Conservation (phyloP, 2,113 vertebrate species). For the Bufo bufo region DNA sequence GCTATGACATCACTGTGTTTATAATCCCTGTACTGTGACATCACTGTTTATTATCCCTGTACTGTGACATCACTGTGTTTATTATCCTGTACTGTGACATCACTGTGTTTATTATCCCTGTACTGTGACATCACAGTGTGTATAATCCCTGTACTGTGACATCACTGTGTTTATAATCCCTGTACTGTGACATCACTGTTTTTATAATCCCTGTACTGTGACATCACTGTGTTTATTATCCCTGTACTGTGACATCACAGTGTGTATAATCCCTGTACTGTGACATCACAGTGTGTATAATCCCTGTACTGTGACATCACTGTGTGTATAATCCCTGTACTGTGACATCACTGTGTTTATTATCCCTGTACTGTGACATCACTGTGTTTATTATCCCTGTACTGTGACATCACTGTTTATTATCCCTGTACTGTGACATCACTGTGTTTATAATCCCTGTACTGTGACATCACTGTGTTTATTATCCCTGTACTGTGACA, state of each 20-base stretch:
- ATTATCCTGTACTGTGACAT: too few species aligned
- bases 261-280: too few species aligned
- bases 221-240: too few species aligned
- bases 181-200: too few species aligned
- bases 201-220: too few species aligned
- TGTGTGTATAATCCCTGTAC: background rate
- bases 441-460: background rate
- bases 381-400: background rate
- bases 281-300: background rate
- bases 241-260: too few species aligned
- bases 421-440: background rate
- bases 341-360: background rate
- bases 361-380: background rate
- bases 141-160: too few species aligned
- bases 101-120: too few species aligned
- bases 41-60: too few species aligned
- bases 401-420: background rate
- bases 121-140: too few species aligned
- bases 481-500: background rate
- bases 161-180: background rate
- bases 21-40: background rate
- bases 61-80: too few species aligned
- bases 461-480: background rate
- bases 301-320: background rate
- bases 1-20: too few species aligned